A percentile compares a stretch with the other conserved stretches of the same genome.
Evolutionary conservation across 2,888 invertebrate genomes (phyloP).

Genomic region (Dastarcus helophoroides): DNA sequence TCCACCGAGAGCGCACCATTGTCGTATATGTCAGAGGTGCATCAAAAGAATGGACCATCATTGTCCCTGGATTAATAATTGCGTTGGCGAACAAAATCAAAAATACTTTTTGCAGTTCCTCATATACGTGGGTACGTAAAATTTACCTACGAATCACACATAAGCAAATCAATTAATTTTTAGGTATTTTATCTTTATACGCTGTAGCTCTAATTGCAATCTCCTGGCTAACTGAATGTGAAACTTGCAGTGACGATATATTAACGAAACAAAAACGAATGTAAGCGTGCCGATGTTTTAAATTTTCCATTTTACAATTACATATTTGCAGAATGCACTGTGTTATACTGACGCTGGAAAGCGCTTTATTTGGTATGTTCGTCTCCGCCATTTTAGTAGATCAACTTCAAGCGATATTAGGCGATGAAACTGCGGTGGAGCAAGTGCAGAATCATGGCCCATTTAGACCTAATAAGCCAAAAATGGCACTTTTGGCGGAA

Average conservation of each 20-base stretch:
- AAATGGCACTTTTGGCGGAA: slow-evolving; percentile 57
- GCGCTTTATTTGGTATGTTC: slow-evolving; percentile 77
- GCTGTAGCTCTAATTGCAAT: slow-evolving; percentile 57
- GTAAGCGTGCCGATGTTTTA: slow-evolving; percentile 38
- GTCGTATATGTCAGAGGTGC: slow-evolving; percentile 75
- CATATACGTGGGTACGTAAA: slow-evolving; percentile 51
- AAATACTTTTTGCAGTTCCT: slow-evolving; percentile 85
- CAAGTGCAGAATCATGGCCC: slow-evolving; percentile 59
- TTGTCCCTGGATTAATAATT: slow-evolving; percentile 88
- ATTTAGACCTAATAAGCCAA: slow-evolving; percentile 50
- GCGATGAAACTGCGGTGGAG: slow-evolving; percentile 76
- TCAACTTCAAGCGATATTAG: slow-evolving; percentile 72
- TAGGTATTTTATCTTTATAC: slow-evolving; percentile 48
- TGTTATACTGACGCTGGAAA: slow-evolving; percentile 68
- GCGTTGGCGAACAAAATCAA: slow-evolving; percentile 85
- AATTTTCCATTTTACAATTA: slow-evolving; percentile 1
- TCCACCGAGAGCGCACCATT: slow-evolving; percentile 79
- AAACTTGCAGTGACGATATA: slow-evolving; percentile 51
- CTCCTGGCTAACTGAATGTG: slow-evolving; percentile 62
- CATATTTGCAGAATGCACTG: slow-evolving; percentile 61
- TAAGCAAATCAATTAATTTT: slow-evolving; percentile 8
- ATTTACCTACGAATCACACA: slow-evolving; percentile 1
- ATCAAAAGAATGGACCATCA: slow-evolving; percentile 77
- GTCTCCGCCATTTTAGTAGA: slow-evolving; percentile 78
- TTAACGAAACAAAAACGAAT: slow-evolving; percentile 60